Conservation (phyloP, 23 tunicate species). For the Corella eumyota region DNA sequence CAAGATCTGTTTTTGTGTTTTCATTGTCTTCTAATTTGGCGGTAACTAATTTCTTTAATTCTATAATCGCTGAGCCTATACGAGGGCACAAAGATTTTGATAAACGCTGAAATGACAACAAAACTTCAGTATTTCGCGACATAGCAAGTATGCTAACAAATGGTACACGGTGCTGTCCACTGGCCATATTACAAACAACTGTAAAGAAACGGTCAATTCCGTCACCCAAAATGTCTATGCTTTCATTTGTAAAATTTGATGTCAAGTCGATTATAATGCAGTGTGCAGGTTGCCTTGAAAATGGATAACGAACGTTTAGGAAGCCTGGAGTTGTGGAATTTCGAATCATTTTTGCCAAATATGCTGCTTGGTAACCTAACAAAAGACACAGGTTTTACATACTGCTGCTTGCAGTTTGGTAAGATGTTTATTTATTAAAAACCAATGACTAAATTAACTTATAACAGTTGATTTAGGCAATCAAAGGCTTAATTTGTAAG, state of each 20-base stretch:
- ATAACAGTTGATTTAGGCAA: no score
- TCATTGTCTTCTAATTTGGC: no score
- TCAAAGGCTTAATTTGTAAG: no score
- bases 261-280: conserved; percentile 52
- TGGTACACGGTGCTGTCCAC: conserved; percentile 52
- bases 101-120: conserved; percentile 41
- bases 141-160: conserved; percentile 35
- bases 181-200: conserved; percentile 38
- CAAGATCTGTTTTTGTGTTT: conserved; percentile 6
- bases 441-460: no score
- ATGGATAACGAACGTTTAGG: conserved; percentile 39
- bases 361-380: no score
- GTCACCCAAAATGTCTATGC: conserved; percentile 2
- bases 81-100: conserved; percentile 18
- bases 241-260: conserved; percentile 8
- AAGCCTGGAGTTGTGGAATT: no score
- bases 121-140: conserved; percentile 39
- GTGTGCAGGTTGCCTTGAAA: conserved; percentile 65
- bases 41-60: no score
- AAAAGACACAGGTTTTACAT: no score
- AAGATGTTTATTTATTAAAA: no score
- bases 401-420: no score
- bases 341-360: no score
- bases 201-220: conserved; percentile 36
- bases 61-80: conserved; percentile 18